Base-by-base conservation (phyloP, 1,140 invertebrate genomes). In the Glossosoma conforme region DNA sequence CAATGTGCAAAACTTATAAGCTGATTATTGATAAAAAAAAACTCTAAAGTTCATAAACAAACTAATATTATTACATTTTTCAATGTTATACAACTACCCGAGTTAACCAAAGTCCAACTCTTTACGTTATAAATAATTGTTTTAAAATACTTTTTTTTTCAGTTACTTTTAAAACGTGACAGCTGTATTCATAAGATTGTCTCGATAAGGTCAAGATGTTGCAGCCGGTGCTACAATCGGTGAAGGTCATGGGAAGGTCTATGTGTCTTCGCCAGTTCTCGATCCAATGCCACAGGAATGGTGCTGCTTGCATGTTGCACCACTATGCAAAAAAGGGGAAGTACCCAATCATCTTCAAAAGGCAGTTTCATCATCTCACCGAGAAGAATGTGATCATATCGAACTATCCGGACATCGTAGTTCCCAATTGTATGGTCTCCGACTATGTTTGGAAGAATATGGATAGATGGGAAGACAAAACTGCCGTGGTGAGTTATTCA, bases 391-490 rank as follows among this genome's bases (percentile, higher is more conserved):
- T 67, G 2, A 61, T 71, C 3, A 65, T 63, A 17, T 74, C 77
- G 0, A 72, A 76, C 0, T 76, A 63, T 45, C 72, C 74, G 1
- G 65, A 72, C 19, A 48, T 80, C 10, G 62, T 68, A 10, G 65
- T 77, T 37, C 79, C 76, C 0, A 74, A 82, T 50, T 54, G 67
- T 1, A 75, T 75, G 0, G n/a, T 86, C 10, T 68, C 76, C n/a
- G 80, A 86, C 35, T 83, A 77, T 49, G 62, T 86, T 1, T 86
- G 82, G 81, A 63, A 75, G 15, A 74, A 80, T 60, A 56, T 82
- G 10, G 76, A 80, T 1, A 75, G 72, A 62, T 84, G 77, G 74
- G 68, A 77, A 0, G 72, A 84, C 36, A 72, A 74, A 48, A 75
- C 76, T 0, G 76, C 79, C 15, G 54, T 81, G 61, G 85, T 86